Base-by-base conservation (phyloP, 2,113 vertebrate genomes). In the Coreoperca whiteheadi region DNA sequence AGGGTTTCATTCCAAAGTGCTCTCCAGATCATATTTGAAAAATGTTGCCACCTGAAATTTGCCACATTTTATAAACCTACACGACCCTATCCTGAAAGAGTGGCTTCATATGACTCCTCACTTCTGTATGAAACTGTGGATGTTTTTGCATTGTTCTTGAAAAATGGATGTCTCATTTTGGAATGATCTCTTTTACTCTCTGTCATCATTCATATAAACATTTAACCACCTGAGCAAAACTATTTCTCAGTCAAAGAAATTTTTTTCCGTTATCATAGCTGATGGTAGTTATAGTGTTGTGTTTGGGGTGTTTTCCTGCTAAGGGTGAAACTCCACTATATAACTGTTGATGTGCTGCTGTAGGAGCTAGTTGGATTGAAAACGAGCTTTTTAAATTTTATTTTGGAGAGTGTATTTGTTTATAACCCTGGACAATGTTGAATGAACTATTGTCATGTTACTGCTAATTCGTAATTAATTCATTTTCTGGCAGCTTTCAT, bases 271-370 rank as follows among this genome's bases (percentile, higher is more conserved):
- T 23, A 15, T 25, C 18, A 23, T 9, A 70, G 15, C 20, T 77
- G 25, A 53, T 59, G 3, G 56, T 56, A 2, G 12, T 48, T 32
- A 34, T 6, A 37, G 43, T 64, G 43, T 68, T 77, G 64, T 72
- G 80, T 78, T 67, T 79, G 20, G 56, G 39, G 10, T 69, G 53
- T 48, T 80, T 75, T 87, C 77, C 66, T 84, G 61, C 70, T 53
- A 34, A 84, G n/a, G 66, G 56, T 83, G 28, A 84, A 86, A 59
- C 39, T 83, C 81, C 78, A 87, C 84, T 87, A 84, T 81, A 28
- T 74, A 86, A 78, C 59, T 68, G 78, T 86, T 84, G 77, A 57
- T 80, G 76, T 88, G 74, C 74, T 84, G 84, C 85, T 85, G 74
- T 83, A 72, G 53, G 67, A 23, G 46, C n/a, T 85, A 9, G 59